A percentile compares a stretch with the other conserved stretches of the same genome.
phyloP scores from a whole-genome alignment of 2,797 vertebrate genomes.

The Apogon talboti region DNA sequence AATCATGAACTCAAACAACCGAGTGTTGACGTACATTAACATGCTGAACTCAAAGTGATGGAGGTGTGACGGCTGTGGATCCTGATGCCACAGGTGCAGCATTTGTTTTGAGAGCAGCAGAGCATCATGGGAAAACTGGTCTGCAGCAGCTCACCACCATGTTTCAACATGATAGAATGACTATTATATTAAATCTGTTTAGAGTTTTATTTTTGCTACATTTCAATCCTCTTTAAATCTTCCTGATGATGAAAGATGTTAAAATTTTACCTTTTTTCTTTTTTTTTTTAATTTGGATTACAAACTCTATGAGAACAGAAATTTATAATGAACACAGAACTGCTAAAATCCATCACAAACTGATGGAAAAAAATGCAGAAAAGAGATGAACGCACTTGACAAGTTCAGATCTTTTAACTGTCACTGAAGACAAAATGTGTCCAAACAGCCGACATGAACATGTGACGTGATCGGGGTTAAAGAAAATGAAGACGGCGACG shows the following conservation, averaged over 20 bases:
- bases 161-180: conserved; percentile 18
- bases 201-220: conserved; percentile 36
- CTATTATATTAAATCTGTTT: conserved; percentile 26
- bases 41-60: conserved; percentile 21
- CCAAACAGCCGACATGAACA: conserved; percentile 46
- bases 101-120: conserved; percentile 8
- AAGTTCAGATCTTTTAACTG: conserved; percentile 13
- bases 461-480: conserved; percentile 33
- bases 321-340: conserved; percentile 46
- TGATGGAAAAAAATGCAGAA: conserved; percentile 19
- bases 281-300: conserved; percentile 15
- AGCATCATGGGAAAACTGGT: conserved; percentile 4
- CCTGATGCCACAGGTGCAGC: no score
- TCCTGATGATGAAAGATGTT: conserved; percentile 24
- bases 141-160: conserved; percentile 5
- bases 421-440: conserved; percentile 45
- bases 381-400: conserved; percentile 71
- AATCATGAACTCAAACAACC: conserved; percentile 30
- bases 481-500: conserved; percentile 46
- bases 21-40: conserved; percentile 28
- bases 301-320: conserved; percentile 46
- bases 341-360: conserved; percentile 45
- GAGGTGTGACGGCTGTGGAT: conserved; percentile 10
- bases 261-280: conserved; percentile 29
- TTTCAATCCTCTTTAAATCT: conserved; percentile 28